A percentile compares a stretch with the other conserved stretches of the same genome.
Conservation (phyloP, 1,140 invertebrate species). For the Episyrphus balteatus region DNA sequence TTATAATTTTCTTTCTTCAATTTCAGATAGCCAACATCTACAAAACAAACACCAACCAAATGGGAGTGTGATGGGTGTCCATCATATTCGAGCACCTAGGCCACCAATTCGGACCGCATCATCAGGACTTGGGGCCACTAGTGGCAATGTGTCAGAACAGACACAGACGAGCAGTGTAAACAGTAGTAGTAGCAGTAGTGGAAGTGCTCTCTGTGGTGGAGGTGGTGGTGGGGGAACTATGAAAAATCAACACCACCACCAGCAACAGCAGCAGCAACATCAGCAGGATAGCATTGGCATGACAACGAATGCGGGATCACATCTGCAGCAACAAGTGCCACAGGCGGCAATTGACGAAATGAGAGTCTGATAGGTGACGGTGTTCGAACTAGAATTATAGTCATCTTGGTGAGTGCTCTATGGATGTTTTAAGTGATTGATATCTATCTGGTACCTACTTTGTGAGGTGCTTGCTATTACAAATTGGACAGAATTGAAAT, state of each 20-base stretch:
- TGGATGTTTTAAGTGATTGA: too few relatives aligned
- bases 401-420: conserved; percentile 17
- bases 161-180: conserved; percentile 21
- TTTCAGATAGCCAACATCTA: conserved; percentile 28
- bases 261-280: conserved; percentile 42
- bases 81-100: conserved; percentile 32
- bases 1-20: background rate
- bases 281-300: conserved; percentile 37
- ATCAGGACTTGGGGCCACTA: conserved; percentile 4
- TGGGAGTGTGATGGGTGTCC: conserved; percentile 23
- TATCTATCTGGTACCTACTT: too few relatives aligned
- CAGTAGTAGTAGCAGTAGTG: conserved; percentile 38
- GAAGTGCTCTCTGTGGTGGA: conserved; percentile 15
- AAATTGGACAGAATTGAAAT: too few relatives aligned
- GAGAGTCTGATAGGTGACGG: conserved; percentile 65
- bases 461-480: too few relatives aligned
- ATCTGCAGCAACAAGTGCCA: conserved; percentile 51
- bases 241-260: conserved; percentile 32
- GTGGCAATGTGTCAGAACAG: background rate
- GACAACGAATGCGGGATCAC: conserved; percentile 27
- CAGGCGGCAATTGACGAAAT: conserved; percentile 70
- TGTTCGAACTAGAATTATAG: conserved; percentile 39
- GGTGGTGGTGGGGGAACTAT: background rate
- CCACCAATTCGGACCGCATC: conserved; percentile 34
- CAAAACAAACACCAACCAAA: conserved; percentile 29